Percentiles rank a stretch among this genome's conserved stretches.
Evolutionary conservation across 2,113 vertebrate genomes (phyloP).

Genomic region (Calidris pugnax): DNA sequence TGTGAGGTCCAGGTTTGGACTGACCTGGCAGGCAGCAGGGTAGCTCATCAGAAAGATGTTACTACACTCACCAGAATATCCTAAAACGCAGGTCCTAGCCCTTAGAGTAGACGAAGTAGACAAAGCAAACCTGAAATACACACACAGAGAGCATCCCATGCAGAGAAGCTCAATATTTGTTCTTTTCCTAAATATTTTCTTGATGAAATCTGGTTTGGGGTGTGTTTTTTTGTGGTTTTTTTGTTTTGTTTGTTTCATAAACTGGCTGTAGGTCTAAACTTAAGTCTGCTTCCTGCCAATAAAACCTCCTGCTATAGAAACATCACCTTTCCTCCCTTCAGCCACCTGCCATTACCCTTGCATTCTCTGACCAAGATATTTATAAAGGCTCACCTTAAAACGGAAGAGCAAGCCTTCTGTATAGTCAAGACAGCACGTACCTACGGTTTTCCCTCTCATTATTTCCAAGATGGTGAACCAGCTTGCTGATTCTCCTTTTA

Average conservation of each 20-base stretch:
- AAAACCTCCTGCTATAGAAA: background rate
- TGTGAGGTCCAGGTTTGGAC: background rate
- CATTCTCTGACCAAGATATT: background rate
- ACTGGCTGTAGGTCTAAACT: background rate
- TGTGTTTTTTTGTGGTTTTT: accelerated
- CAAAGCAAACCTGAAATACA: background rate
- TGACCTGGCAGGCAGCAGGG: background rate
- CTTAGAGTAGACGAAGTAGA: background rate
- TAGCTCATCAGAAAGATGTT: background rate
- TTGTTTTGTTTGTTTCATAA: background rate
- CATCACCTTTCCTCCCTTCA: background rate
- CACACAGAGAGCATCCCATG: background rate
- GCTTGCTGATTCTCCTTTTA: background rate
- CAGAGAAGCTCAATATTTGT: background rate
- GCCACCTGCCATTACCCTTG: background rate
- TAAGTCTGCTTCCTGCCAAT: background rate
- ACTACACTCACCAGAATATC: background rate
- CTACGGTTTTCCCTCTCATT: background rate
- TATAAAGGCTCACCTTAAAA: background rate
- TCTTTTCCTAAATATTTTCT: background rate
- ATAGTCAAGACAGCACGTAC: background rate
- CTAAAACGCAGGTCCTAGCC: background rate
- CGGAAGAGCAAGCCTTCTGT: background rate
- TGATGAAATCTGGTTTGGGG: background rate
- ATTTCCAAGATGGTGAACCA: background rate